Conservation (phyloP, 2,797 vertebrate species). For the Podargus strigoides region DNA sequence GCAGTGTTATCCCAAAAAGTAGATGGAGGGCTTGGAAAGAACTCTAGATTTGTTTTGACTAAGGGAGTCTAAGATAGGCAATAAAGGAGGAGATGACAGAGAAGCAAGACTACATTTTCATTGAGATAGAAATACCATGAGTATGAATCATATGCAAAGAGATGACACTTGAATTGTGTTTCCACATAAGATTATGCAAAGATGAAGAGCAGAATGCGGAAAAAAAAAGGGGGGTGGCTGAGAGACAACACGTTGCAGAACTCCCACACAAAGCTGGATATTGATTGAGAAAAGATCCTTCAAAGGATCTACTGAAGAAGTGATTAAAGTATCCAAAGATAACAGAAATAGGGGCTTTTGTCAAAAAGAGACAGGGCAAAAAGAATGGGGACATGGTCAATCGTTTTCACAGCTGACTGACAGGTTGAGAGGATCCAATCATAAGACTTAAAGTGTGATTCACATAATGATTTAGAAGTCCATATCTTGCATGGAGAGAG, state of each 20-base stretch:
- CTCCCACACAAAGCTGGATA: neutral
- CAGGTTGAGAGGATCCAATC: neutral
- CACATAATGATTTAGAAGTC: neutral
- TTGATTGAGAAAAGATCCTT: slow-evolving; percentile 18
- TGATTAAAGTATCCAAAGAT: neutral
- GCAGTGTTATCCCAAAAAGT: neutral
- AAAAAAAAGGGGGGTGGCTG: neutral
- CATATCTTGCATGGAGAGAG: neutral
- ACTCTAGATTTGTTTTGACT: neutral
- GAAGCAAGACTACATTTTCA: slow-evolving; percentile 7
- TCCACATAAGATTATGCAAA: slow-evolving; percentile 27
- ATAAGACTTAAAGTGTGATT: neutral
- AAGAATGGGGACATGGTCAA: neutral
- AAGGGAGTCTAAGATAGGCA: neutral
- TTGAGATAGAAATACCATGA: neutral
- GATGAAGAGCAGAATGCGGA: neutral
- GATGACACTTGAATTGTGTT: slow-evolving; percentile 10
- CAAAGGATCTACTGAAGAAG: neutral
- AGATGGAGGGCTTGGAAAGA: neutral
- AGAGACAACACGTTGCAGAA: slow-evolving; percentile 19
- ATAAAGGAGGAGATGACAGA: neutral
- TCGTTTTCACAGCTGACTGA: neutral
- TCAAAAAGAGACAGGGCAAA: neutral
- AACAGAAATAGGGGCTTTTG: neutral
- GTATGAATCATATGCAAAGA: slow-evolving; percentile 28